Percentiles rank a stretch among this genome's conserved stretches.
phyloP scores from a whole-genome alignment of 2,888 invertebrate genomes.

The Exocentrus adspersus region DNA sequence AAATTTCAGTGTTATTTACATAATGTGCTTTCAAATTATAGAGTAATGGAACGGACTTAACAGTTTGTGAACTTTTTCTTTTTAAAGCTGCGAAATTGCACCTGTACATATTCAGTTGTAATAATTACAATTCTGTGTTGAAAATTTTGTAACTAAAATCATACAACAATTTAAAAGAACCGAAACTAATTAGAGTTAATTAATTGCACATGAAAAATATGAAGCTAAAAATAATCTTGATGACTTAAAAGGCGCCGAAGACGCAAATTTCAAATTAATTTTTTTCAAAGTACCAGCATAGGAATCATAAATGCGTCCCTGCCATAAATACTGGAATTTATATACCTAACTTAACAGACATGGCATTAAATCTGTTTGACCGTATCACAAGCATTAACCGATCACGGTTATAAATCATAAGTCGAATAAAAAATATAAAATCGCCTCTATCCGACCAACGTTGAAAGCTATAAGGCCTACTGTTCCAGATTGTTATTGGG shows the following conservation, averaged over 20 bases:
- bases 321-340: no score
- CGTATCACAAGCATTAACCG: neutral
- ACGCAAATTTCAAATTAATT: no score
- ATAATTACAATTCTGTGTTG: constrained; percentile 25
- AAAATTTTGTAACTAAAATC: neutral
- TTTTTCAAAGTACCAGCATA: no score
- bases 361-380: neutral
- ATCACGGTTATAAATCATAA: neutral
- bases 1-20: constrained; percentile 45
- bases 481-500: constrained; percentile 32
- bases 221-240: no score
- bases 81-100: constrained; percentile 23
- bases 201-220: no score
- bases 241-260: no score
- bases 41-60: constrained; percentile 25
- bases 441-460: neutral
- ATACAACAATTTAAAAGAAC: no score
- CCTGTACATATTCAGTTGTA: constrained; percentile 25
- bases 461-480: constrained; percentile 1
- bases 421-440: neutral
- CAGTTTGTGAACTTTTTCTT: constrained; percentile 26
- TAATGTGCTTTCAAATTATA: constrained; percentile 41
- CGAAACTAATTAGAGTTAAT: no score
- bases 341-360: no score
- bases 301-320: no score